Evolutionary conservation across 30 jellyfish, hydroid and myxozoan species (phyloP).

Genomic region (Clytia hemisphaerica): DNA sequence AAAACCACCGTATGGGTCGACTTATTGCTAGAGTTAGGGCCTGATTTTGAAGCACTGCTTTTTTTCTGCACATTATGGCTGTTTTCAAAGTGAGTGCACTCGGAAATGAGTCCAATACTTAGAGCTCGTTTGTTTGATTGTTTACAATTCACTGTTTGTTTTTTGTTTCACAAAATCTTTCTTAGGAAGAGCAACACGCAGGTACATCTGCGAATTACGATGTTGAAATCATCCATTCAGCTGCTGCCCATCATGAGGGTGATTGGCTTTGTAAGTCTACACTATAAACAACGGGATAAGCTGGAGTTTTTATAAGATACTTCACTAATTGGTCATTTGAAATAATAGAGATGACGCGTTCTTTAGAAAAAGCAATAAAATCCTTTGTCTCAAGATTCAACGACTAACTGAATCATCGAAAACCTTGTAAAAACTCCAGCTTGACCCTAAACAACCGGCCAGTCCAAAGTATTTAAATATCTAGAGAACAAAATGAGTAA

Average conservation of each 20-base stretch:
- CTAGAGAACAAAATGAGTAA: too few species aligned
- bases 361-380: too few species aligned
- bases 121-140: too few species aligned
- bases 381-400: too few species aligned
- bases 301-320: not conserved
- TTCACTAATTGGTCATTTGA: not conserved
- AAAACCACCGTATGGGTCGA: not conserved
- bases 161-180: too few species aligned
- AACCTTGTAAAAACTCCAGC: too few species aligned
- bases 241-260: conserved; percentile 76
- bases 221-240: conserved; percentile 80
- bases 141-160: too few species aligned
- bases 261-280: conserved; percentile 55
- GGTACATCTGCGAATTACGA: conserved; percentile 83
- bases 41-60: too few species aligned
- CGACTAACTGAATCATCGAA: not conserved
- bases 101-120: too few species aligned
- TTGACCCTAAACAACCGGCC: not conserved
- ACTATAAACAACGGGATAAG: not conserved
- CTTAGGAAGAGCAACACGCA: conserved; percentile 85
- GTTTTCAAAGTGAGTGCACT: too few species aligned
- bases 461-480: too few species aligned
- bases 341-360: not conserved
- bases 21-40: not conserved
- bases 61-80: too few species aligned